Percentiles rank a stretch among this genome's conserved stretches.
These are phyloP conservation scores for Halichoerus grypus DNA, from an alignment of 2,113 vertebrate genomes.

Conservation along the genomic window DNA sequence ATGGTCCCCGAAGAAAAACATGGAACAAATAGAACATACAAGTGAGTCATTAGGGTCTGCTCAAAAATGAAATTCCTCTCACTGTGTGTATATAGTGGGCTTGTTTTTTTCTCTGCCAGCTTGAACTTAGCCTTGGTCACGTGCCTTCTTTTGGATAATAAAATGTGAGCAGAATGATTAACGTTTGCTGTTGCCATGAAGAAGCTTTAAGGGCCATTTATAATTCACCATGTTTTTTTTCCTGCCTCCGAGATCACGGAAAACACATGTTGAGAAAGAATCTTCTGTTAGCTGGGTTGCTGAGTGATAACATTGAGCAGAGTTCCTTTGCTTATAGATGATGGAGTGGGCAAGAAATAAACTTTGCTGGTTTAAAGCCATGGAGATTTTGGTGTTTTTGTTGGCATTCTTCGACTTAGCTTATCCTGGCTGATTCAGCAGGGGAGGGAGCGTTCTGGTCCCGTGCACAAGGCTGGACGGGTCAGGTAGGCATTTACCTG, in stretches of 20 bases:
- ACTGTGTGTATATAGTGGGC: background rate
- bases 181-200: background rate
- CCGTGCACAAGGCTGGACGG: background rate
- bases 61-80: constrained; percentile 58
- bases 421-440: background rate
- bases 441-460: background rate
- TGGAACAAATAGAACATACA: constrained; percentile 12
- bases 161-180: constrained; percentile 3
- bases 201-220: background rate
- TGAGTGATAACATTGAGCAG: background rate
- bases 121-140: constrained; percentile 10
- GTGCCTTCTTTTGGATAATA: background rate
- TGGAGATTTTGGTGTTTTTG: background rate
- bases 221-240: background rate
- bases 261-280: background rate
- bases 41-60: background rate
- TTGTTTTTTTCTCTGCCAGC: background rate
- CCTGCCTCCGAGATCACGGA: background rate
- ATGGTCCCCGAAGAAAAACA: background rate
- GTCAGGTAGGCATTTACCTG: background rate
- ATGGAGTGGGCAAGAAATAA: background rate
- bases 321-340: background rate
- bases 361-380: background rate
- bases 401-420: background rate
- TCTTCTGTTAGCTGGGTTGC: background rate